Conservation (phyloP, 2,888 invertebrate species). For the Stenodera caucasica region DNA sequence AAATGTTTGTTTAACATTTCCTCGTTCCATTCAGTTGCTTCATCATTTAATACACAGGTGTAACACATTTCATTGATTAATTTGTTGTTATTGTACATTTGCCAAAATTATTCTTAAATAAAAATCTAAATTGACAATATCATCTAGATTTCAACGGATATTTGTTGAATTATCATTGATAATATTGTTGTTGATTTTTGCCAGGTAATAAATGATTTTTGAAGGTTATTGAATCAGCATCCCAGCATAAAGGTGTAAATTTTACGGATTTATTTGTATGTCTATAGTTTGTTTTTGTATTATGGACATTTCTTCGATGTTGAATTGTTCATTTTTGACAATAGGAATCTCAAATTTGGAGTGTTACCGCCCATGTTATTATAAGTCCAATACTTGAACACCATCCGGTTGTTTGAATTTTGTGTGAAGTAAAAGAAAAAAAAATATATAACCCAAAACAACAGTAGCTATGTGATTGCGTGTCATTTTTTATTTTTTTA, state of each 20-base stretch:
- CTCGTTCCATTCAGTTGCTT: constrained; percentile 11
- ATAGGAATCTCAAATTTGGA: constrained; percentile 28
- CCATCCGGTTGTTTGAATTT: constrained; percentile 28
- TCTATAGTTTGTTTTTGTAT: constrained; percentile 24
- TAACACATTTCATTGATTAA: neutral
- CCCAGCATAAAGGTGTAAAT: constrained; percentile 19
- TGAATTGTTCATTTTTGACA: constrained; percentile 30
- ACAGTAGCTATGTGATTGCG: constrained; percentile 18
- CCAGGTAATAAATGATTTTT: neutral
- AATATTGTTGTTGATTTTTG: constrained; percentile 6
- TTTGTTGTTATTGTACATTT: neutral
- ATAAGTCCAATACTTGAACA: constrained; percentile 30
- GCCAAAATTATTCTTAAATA: neutral
- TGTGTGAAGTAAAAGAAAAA: neutral
- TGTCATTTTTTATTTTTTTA: constrained; percentile 19
- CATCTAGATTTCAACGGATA: neutral
- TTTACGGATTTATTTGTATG: constrained; percentile 21
- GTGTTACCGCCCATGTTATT: constrained; percentile 31
- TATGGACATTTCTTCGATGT: constrained; percentile 19
- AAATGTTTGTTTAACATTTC: constrained; percentile 26
- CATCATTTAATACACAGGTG: neutral
- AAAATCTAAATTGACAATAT: neutral
- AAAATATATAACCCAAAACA: constrained; percentile 12
- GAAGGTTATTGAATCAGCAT: constrained; percentile 5
- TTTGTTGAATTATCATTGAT: neutral